phyloP scores from a whole-genome alignment of 2,888 invertebrate species.

The Trachelus stipa region DNA sequence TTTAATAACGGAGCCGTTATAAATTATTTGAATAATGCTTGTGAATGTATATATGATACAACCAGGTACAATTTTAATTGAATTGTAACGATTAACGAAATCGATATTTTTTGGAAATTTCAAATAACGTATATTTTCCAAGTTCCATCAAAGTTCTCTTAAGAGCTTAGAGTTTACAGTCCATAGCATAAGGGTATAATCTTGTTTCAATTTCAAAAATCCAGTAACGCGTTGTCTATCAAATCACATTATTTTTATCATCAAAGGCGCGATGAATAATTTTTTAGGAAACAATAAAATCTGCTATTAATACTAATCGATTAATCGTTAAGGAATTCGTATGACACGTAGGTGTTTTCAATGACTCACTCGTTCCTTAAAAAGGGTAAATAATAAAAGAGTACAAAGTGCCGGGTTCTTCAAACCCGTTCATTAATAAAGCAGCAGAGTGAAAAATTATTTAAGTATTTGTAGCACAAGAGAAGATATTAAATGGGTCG shows the following conservation, averaged over 20 bases:
- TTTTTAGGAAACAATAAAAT: background rate
- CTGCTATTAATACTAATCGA: background rate
- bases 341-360: background rate
- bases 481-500: background rate
- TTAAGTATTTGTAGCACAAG: background rate
- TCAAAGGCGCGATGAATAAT: background rate
- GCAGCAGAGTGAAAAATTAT: background rate
- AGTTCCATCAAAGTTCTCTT: background rate
- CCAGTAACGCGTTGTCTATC: background rate
- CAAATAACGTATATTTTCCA: background rate
- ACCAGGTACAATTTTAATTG: background rate
- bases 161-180: background rate
- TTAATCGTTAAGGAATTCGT: background rate
- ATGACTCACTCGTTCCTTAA: background rate
- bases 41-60: background rate
- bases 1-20: background rate
- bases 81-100: background rate
- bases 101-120: background rate
- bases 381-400: background rate
- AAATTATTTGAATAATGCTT: background rate
- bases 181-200: background rate
- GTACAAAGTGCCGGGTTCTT: background rate
- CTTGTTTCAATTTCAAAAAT: background rate
- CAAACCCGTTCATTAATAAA: background rate
- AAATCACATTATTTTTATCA: background rate